Evolutionary conservation across 2,888 invertebrate genomes (phyloP).

Genomic region (Brachyptera putata): DNA sequence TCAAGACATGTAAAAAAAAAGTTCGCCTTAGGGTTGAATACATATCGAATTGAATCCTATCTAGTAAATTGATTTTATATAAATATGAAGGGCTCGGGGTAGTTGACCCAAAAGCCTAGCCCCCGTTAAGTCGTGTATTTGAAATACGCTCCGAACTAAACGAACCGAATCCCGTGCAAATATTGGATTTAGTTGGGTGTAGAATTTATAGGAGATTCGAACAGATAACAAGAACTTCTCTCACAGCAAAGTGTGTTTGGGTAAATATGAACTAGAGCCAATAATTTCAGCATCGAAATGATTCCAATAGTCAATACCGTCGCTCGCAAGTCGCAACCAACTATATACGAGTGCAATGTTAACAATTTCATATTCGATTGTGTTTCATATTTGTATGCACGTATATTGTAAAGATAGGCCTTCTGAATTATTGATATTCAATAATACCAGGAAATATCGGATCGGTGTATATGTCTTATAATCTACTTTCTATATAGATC

Average conservation of each 20-base stretch:
- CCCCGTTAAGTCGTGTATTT: conserved; percentile 10
- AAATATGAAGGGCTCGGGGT: neutral
- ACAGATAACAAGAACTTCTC: neutral
- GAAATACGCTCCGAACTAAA: neutral
- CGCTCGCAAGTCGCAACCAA: too few relatives aligned
- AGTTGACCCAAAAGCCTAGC: conserved; percentile 4
- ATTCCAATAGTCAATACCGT: conserved; percentile 5
- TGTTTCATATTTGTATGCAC: too few relatives aligned
- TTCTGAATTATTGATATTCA: too few relatives aligned
- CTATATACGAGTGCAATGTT: too few relatives aligned
- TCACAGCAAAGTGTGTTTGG: neutral
- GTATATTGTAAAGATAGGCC: too few relatives aligned
- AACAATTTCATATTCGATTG: too few relatives aligned
- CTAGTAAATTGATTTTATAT: conserved; percentile 16
- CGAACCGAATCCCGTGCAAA: conserved; percentile 15
- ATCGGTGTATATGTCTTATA: too few relatives aligned
- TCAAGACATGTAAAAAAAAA: too few relatives aligned
- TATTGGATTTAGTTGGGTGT: conserved; percentile 13
- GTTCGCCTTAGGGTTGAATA: conserved; percentile 6
- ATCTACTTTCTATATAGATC: too few relatives aligned
- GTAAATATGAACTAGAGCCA: conserved; percentile 2
- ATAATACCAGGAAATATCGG: too few relatives aligned
- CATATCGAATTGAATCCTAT: conserved; percentile 13
- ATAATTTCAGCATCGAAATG: conserved; percentile 1
- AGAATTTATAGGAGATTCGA: conserved; percentile 9